Evolutionary conservation across 2,113 vertebrate species (phyloP), one percentile per base, ranked within the genome.

Genomic region (Dromaius novaehollandiae): DNA sequence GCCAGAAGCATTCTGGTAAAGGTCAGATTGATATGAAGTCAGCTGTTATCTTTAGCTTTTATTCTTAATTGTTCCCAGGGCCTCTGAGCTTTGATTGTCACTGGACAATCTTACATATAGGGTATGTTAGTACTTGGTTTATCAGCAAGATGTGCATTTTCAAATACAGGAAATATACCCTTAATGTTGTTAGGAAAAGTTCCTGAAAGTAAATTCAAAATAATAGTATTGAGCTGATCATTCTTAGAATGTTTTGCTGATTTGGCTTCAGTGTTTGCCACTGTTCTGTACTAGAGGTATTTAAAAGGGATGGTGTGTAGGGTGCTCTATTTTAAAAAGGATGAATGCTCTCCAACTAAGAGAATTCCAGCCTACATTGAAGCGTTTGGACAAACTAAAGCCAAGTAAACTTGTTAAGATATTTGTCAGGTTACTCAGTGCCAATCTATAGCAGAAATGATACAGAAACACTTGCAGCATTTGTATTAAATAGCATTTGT

Each of bases 21-120:
- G 91, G 96, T 95, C 88, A 91, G 81, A 89, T 71, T 90, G 93
- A 95, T 97, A 90, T 77, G 76, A 96, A 97, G 92, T 96, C 88
- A 94, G 83, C 77, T 44, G 83, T 93, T 96, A 93, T 79, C 90
- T 96, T 96, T 89, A 95, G 93, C 83, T 92, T 89, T 95, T 69
- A 85, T 92, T 95, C 80, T 90, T 91, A 96, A 87, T 90, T 75
- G 82, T 95, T 91, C 56, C 32, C 51, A 74, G 92, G 78, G 82
- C 50, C 63, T 92, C 91, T 96, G 85, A 86, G 95, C 91, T 93
- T 94, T 58, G 53, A 87, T 66, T 75, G 46, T 50, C 75, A 66
- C 63, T 83, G 6, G 34, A 53, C 63, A 50, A 87, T 79, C 70
- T 68, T 86, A 91, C 58, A 66, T 51, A 58, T 22, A 46, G 30